These are phyloP conservation scores for Bradypus variegatus DNA, from an alignment of 2,797 vertebrate genomes.

Conservation along the genomic window DNA sequence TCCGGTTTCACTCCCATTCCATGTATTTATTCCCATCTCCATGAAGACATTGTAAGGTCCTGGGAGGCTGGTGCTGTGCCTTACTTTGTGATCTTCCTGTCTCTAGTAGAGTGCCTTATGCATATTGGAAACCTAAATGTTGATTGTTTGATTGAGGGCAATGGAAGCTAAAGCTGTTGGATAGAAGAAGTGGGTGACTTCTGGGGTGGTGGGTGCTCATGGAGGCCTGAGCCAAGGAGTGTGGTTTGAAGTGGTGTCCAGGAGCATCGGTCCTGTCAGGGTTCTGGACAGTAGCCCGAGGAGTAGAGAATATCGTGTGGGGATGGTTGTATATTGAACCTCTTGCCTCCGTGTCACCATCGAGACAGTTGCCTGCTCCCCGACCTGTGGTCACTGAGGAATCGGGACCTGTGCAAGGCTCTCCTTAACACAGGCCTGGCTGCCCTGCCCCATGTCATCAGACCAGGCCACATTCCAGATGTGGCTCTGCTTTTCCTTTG, in stretches of 20 bases:
- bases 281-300: background rate
- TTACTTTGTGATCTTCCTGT: background rate
- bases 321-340: background rate
- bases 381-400: background rate
- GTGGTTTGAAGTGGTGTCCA: background rate
- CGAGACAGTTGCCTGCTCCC: background rate
- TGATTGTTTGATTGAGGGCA: background rate
- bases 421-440: background rate
- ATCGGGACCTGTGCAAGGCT: too few relatives aligned
- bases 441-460: background rate
- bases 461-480: background rate
- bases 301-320: background rate
- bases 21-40: background rate
- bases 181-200: background rate
- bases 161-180: background rate
- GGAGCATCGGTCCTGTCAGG: background rate
- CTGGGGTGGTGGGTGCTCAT: background rate
- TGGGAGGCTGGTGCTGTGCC: background rate
- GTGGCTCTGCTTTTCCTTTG: slow-evolving; percentile 3
- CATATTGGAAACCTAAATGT: background rate
- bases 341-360: background rate
- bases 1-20: background rate
- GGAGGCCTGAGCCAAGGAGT: background rate
- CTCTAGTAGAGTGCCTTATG: background rate
- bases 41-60: background rate